Evolutionary conservation across 2,888 invertebrate species (phyloP).

Genomic region (Cantharis flavilabris): DNA sequence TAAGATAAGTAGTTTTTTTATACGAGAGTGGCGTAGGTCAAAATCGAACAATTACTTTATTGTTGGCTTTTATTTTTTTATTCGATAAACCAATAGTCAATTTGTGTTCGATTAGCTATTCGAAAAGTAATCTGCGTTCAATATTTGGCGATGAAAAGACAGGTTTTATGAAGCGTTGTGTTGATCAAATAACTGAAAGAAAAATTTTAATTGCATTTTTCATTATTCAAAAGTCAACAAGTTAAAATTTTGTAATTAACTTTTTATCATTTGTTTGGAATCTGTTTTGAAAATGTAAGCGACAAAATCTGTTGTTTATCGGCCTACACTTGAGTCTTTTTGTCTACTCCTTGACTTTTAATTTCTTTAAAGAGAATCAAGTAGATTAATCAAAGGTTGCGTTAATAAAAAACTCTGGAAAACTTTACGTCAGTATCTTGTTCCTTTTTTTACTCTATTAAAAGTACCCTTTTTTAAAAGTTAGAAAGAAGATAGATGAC

Average conservation of each 20-base stretch:
- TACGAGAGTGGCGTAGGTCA: neutral
- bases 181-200: neutral
- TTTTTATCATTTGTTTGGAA: conserved; percentile 15
- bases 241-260: conserved; percentile 9
- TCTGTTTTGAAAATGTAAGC: conserved; percentile 12
- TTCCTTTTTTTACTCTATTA: conserved; percentile 10
- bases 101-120: neutral
- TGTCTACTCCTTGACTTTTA: conserved; percentile 22
- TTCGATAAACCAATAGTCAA: neutral
- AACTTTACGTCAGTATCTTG: conserved; percentile 1
- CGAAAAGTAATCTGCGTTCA: neutral
- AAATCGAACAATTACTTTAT: neutral
- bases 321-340: conserved; percentile 9
- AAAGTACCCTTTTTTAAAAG: conserved; percentile 7
- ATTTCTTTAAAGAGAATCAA: conserved; percentile 18
- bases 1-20: neutral
- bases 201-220: neutral
- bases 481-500: conserved; percentile 13
- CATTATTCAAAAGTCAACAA: conserved; percentile 7
- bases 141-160: neutral
- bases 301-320: conserved; percentile 22
- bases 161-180: neutral
- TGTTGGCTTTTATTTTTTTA: neutral
- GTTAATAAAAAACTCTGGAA: conserved; percentile 19
- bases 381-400: conserved; percentile 23